Evolutionary conservation across 2,888 invertebrate genomes (phyloP).

Genomic region (Gymnoscelis rufifasciata): DNA sequence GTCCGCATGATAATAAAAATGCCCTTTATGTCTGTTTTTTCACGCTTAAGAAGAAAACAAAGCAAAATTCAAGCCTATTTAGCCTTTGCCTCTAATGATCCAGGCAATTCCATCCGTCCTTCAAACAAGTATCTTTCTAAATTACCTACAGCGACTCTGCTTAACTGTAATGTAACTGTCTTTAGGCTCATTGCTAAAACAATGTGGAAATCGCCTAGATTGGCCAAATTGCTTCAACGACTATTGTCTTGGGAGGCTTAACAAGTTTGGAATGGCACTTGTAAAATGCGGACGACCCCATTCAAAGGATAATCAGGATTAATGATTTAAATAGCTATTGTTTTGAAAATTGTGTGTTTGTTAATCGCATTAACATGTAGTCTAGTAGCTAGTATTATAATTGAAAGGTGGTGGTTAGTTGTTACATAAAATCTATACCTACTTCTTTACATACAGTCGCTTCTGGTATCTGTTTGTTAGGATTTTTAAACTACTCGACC

Average conservation of each 20-base stretch:
- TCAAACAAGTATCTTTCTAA: conserved; percentile 11
- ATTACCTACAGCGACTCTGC: conserved; percentile 20
- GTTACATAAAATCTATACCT: too few species aligned
- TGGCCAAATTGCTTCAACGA: conserved; percentile 28
- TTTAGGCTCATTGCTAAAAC: conserved; percentile 25
- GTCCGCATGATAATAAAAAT: too few species aligned
- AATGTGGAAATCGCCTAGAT: conserved; percentile 34
- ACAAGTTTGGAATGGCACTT: conserved; percentile 27
- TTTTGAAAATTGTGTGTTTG: too few species aligned
- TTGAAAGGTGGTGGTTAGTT: too few species aligned
- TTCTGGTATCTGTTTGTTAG: too few species aligned
- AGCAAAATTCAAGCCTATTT: too few species aligned
- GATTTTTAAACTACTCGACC: too few species aligned
- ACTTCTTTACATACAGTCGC: too few species aligned
- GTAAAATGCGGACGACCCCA: conserved; percentile 21
- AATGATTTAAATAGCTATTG: not conserved
- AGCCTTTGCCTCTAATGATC: too few species aligned
- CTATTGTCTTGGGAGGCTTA: conserved; percentile 24
- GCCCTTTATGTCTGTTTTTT: too few species aligned
- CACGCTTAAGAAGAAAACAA: too few species aligned
- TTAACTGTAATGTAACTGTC: conserved; percentile 31
- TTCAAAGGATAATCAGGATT: conserved; percentile 18
- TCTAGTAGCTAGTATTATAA: too few species aligned
- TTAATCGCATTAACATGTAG: not conserved
- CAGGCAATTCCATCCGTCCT: not conserved